A percentile compares a stretch with the other conserved stretches of the same genome.
These are phyloP conservation scores for Bombus polaris DNA, from an alignment of 1,140 invertebrate genomes.

Conservation along the genomic window DNA sequence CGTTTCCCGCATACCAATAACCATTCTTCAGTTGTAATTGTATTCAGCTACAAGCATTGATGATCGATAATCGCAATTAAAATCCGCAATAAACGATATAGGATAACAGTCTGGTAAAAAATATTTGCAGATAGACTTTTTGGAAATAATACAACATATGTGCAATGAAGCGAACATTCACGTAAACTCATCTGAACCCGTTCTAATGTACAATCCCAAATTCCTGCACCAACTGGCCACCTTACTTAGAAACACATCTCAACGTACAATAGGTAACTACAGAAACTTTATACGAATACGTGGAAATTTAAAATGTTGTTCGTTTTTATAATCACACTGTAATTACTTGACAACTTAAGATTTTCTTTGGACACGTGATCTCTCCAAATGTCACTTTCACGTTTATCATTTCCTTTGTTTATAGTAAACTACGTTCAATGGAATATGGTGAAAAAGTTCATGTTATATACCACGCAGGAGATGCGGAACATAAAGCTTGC, in stretches of 20 bases:
- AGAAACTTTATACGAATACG: neutral
- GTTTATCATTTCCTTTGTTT: neutral
- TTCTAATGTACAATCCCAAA: conserved; percentile 11
- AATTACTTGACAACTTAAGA: neutral
- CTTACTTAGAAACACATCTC: conserved; percentile 9
- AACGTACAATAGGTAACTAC: conserved; percentile 40
- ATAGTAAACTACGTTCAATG: conserved; percentile 66
- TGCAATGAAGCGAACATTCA: neutral
- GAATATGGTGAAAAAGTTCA: conserved; percentile 51
- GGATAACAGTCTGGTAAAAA: neutral
- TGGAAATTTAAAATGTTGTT: neutral
- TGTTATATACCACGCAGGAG: conserved; percentile 41
- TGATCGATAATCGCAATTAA: neutral
- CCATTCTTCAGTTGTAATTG: neutral
- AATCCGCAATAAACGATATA: neutral
- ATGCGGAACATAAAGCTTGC: conserved; percentile 50
- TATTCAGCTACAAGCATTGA: neutral
- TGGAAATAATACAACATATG: conserved; percentile 12
- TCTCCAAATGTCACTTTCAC: too few relatives aligned
- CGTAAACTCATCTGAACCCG: conserved; percentile 14
- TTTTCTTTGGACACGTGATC: neutral
- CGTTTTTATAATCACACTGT: neutral
- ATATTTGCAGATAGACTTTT: conserved; percentile 42
- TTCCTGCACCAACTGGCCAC: conserved; percentile 25
- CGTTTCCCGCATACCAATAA: neutral